Evolutionary conservation across 2,797 vertebrate genomes (phyloP).

Genomic region (Scolopax bukidnonensis): DNA sequence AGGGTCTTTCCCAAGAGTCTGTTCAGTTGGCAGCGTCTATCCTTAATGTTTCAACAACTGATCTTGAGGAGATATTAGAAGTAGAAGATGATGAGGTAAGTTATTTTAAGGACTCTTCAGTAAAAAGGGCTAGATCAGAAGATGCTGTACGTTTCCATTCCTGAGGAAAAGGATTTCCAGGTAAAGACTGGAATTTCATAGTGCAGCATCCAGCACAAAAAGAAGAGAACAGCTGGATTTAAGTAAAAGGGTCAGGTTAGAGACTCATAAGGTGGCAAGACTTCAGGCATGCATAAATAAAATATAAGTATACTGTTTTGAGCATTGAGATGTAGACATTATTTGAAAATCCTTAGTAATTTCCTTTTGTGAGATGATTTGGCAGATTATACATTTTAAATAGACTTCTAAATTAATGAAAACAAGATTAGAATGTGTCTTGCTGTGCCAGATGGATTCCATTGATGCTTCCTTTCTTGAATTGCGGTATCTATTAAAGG

Average conservation of each 20-base stretch:
- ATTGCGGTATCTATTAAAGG: neutral
- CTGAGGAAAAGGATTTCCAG: neutral
- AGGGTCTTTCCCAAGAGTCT: conserved; percentile 81
- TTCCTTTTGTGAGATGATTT: conserved; percentile 18
- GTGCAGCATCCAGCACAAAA: neutral
- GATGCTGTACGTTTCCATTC: neutral
- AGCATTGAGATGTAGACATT: neutral
- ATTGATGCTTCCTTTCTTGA: neutral
- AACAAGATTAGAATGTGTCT: neutral
- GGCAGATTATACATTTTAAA: neutral
- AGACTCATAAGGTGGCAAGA: neutral
- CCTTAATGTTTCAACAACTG: conserved; percentile 90
- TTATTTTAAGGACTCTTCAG: conserved; percentile 18
- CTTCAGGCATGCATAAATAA: neutral
- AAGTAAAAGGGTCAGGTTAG: neutral
- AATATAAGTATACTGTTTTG: neutral
- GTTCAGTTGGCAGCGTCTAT: conserved; percentile 91
- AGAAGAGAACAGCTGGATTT: neutral
- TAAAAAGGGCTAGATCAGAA: neutral
- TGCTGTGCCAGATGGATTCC: neutral
- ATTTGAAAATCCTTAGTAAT: conserved; percentile 2
- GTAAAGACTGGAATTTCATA: neutral
- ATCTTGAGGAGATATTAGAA: conserved; percentile 89
- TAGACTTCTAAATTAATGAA: neutral
- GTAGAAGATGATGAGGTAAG: conserved; percentile 85